Evolutionary conservation across 2,888 invertebrate genomes (phyloP).

Genomic region (Xestoiulus laeticollis): DNA sequence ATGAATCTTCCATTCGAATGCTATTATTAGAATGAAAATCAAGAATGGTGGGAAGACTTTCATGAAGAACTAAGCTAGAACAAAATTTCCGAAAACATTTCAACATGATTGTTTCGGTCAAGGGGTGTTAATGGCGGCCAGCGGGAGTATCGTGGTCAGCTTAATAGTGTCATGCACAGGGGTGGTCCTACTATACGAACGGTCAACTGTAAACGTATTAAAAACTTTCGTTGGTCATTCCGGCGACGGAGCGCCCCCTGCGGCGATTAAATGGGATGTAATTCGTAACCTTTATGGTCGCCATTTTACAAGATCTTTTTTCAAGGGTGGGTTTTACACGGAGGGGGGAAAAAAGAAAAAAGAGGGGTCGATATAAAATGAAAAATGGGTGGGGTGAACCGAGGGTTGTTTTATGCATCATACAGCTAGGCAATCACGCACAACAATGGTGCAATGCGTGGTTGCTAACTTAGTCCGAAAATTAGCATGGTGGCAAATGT

Average conservation of each 20-base stretch:
- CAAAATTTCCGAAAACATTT: not conserved
- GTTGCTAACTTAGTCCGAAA: not conserved
- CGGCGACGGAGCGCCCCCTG: not conserved
- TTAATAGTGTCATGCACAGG: not conserved
- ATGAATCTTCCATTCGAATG: not conserved
- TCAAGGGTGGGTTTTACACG: not conserved
- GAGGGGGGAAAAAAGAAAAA: not conserved
- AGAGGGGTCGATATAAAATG: not conserved
- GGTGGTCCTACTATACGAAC: not conserved
- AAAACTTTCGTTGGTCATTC: constrained; percentile 1
- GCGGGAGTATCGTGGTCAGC: not conserved
- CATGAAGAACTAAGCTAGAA: not conserved
- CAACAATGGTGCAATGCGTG: not conserved
- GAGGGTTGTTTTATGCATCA: not conserved
- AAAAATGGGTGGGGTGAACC: not conserved
- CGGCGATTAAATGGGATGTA: constrained; percentile 14
- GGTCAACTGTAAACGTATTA: constrained; percentile 30
- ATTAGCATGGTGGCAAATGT: not conserved
- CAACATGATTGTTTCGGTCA: not conserved
- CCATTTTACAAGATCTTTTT: not conserved
- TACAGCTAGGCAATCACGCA: not conserved
- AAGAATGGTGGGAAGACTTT: not conserved
- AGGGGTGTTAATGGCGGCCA: not conserved
- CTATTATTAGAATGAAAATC: not conserved
- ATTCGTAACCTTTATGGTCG: constrained; percentile 20